Evolutionary conservation across 2,797 vertebrate species (phyloP), one percentile per base, ranked within the genome.

Genomic region (Phoxinus dragarum): DNA sequence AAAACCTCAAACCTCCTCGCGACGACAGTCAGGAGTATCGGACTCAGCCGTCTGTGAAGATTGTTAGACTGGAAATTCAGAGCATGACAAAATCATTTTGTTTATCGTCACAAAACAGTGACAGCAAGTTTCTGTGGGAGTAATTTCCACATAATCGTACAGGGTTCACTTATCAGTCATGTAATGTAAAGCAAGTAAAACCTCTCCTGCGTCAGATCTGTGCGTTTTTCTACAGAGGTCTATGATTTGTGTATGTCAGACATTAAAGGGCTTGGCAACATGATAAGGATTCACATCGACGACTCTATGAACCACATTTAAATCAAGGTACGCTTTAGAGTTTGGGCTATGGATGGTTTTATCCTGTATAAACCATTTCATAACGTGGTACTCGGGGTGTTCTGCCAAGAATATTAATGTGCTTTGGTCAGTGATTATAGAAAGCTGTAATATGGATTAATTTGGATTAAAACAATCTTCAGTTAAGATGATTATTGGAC

Each of bases 181-280:
- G 14, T 80, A 68, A 73, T 69, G 64, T n/a, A 59, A 61, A 74
- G 68, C 52, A 79, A 38, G 83, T 49, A 27, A 54, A 72, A 61
- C 8, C n/a, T 71, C 66, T 27, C 21, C 14, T 34, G n/a, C 59
- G 31, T 36, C 19, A 8, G n/a, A 44, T 73, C 81, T 80, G 38
- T 54, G 23, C 27, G 69, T 76, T 78, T 27, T 40, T 42, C 36
- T 54, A 44, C 71, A 87, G 86, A 34, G 89, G 84, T 71, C 38
- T n/a, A 0, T 81, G 78, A 90, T 90, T 80, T 40, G 38, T 83
- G 81, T 16, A 14, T 86, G 79, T 87, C 76, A 54, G 34, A 86
- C n/a, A 36, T 82, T 90, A 89, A 88, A 90, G 89, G 69, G 66
- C 86, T 84, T 90, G 85, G 23, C 81, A 59, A 72, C 80, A 21